phyloP scores from a whole-genome alignment of 2,888 invertebrate genomes.

The Terebella lapidaria region DNA sequence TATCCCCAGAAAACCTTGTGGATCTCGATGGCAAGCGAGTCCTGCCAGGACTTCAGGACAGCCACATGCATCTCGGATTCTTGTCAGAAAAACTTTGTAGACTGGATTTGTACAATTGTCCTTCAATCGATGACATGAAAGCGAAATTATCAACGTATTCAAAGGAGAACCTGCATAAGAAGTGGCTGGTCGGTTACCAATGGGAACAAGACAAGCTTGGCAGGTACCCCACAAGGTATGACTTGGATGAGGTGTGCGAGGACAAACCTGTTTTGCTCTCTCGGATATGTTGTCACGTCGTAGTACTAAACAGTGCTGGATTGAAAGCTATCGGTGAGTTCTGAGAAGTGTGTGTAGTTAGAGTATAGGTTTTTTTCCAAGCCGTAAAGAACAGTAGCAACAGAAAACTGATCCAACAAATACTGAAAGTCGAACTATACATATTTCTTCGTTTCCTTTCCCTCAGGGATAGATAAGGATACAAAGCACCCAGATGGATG shows the following conservation, averaged over 20 bases:
- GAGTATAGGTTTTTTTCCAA: no score
- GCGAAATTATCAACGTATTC: constrained; percentile 3
- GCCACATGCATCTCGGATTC: constrained; percentile 22
- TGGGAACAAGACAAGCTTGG: constrained; percentile 24
- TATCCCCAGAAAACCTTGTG: background rate
- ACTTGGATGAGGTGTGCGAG: constrained; percentile 22
- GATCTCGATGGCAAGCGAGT: background rate
- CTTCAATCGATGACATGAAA: constrained; percentile 12
- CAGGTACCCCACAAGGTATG: constrained; percentile 20
- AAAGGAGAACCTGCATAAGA: constrained; percentile 1
- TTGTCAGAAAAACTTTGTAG: constrained; percentile 3
- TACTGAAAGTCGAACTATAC: no score
- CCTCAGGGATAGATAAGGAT: constrained; percentile 10
- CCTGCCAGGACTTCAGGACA: constrained; percentile 21
- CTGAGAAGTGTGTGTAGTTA: no score
- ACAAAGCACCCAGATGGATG: constrained; percentile 19
- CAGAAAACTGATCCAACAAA: no score
- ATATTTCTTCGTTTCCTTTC: background rate
- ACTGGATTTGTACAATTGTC: constrained; percentile 5
- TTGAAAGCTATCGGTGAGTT: constrained; percentile 18
- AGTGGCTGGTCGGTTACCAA: constrained; percentile 14
- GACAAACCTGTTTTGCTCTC: constrained; percentile 20
- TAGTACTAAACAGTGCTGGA: constrained; percentile 17
- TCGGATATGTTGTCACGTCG: constrained; percentile 20
- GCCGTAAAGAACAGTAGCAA: no score